phyloP scores from a whole-genome alignment of 2,888 invertebrate genomes.

The Subacronicta megacephala region DNA sequence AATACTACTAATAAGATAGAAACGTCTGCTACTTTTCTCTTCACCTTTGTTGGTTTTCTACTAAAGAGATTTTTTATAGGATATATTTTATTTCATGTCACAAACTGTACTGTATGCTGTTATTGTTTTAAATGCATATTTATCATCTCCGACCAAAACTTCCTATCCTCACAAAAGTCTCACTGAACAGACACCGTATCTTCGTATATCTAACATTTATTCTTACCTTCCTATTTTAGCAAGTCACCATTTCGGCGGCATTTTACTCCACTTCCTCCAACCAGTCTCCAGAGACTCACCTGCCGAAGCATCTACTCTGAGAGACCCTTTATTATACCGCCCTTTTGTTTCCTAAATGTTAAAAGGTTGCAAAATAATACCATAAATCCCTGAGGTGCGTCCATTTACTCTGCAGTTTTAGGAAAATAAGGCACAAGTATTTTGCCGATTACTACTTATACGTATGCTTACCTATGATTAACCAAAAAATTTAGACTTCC shows the following conservation, averaged over 20 bases:
- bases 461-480: no score
- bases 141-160: not conserved
- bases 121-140: not conserved
- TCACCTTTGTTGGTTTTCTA: no score
- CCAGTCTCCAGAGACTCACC: slow-evolving; percentile 79
- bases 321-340: slow-evolving; percentile 79
- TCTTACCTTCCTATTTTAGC: slow-evolving; percentile 58
- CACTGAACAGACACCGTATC: not conserved
- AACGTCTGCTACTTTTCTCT: no score
- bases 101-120: no score
- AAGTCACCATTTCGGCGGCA: slow-evolving; percentile 74
- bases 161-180: not conserved
- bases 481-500: no score
- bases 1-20: no score
- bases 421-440: slow-evolving; percentile 2
- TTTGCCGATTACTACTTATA: no score
- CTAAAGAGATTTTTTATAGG: no score
- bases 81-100: no score
- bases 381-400: slow-evolving; percentile 29
- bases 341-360: slow-evolving; percentile 69
- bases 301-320: slow-evolving; percentile 74
- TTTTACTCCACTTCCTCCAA: slow-evolving; percentile 64
- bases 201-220: slow-evolving; percentile 4
- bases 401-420: slow-evolving; percentile 17
- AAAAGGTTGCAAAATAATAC: slow-evolving; percentile 53